A percentile compares a stretch with the other conserved stretches of the same genome.
Conservation (phyloP, 2,888 invertebrate species). For the Vannuccia rotundouncinata region DNA sequence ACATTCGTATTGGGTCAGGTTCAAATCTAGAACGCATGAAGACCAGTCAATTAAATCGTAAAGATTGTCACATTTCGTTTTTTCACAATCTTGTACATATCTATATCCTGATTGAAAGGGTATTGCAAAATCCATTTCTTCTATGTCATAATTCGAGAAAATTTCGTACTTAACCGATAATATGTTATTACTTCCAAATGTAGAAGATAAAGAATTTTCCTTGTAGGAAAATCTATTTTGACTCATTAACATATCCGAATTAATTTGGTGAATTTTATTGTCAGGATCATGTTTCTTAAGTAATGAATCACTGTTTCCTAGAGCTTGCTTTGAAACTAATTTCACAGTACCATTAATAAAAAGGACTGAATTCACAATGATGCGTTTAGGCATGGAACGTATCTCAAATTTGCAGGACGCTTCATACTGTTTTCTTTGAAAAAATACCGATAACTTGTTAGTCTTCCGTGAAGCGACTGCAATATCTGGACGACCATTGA, state of each 20-base stretch:
- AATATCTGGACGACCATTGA: conserved; percentile 14
- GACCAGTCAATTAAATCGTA: conserved; percentile 10
- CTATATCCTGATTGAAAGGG: background rate
- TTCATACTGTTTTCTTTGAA: background rate
- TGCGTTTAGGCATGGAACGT: background rate
- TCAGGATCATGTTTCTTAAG: background rate
- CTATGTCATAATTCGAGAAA: background rate
- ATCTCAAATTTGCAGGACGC: background rate
- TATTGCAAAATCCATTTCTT: background rate
- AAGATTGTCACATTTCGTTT: background rate
- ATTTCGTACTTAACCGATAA: background rate
- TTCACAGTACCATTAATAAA: background rate
- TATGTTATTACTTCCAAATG: too few species aligned
- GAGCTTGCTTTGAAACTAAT: background rate
- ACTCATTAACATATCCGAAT: background rate
- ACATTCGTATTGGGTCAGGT: background rate
- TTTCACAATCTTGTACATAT: background rate
- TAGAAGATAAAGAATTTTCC: background rate
- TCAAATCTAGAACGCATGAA: background rate
- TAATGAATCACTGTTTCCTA: background rate
- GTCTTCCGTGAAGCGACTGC: background rate
- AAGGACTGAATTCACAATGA: background rate
- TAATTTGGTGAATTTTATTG: background rate
- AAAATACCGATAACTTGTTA: background rate
- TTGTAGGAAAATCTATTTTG: background rate